These are phyloP conservation scores for Acanthoscelides obtectus DNA, from an alignment of 2,888 invertebrate genomes.

Conservation along the genomic window DNA sequence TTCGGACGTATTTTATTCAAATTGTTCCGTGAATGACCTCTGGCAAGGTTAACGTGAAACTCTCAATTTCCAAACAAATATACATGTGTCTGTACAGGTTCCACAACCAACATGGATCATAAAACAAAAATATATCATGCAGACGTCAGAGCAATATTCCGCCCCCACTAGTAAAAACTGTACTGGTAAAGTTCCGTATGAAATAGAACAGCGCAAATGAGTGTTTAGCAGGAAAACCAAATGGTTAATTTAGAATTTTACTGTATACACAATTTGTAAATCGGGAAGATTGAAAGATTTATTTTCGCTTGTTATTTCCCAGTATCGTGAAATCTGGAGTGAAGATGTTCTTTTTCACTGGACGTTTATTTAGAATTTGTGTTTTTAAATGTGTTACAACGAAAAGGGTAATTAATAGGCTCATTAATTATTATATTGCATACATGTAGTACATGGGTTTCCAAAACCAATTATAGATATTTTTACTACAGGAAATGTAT, in stretches of 20 bases:
- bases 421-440: not conserved
- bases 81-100: not conserved
- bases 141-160: not conserved
- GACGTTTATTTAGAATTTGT: not conserved
- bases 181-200: not conserved
- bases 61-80: not conserved
- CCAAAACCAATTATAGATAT: no score
- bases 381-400: not conserved
- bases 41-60: not conserved
- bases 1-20: no score
- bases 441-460: no score
- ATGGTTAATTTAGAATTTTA: not conserved
- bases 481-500: no score
- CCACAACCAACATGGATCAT: not conserved
- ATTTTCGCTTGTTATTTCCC: not conserved
- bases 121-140: not conserved
- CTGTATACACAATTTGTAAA: not conserved
- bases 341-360: not conserved
- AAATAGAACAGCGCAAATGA: not conserved
- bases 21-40: not conserved
- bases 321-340: not conserved
- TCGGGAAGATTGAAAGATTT: not conserved
- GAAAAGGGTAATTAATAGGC: not conserved
- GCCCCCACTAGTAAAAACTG: not conserved
- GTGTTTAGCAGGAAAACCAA: not conserved